Base-by-base conservation (phyloP, 2,888 invertebrate species). In the Ophion ventricosus region DNA sequence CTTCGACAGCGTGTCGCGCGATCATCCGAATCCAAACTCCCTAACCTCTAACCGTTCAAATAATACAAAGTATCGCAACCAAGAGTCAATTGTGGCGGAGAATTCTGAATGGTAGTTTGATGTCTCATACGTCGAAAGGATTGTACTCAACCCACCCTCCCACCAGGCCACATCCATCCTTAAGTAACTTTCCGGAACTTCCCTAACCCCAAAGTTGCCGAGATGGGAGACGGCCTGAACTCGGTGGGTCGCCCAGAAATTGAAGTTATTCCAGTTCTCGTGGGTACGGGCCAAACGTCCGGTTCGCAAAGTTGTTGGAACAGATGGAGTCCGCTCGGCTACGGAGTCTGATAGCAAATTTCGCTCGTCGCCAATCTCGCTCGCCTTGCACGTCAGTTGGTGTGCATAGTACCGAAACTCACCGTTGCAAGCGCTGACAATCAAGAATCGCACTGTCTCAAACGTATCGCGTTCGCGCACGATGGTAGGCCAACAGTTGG, bases 231-330 rank as follows among this genome's bases (percentile, higher is more conserved):
- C 40, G 59, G 10, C 61, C 25, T 17, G 59, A 40, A 73, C 61
- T 61, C n/a, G 43, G 5, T 8, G 23, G 61, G 43, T 43, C 3
- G 43, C 25, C 25, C 59, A 25, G 43, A 49, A 49, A 63, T 49
- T 57, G 49, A 49, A 74, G 63, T 63, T 74, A 63, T 74, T 43
- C 26, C 35, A 49, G 35, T 67, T 43, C 66, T 63, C 11, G 43
- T 25, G 74, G 29, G 43, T 63, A n/a, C 35, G 40, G 49, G 26
- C 43, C 49, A 49, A 63, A 63, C 63, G 29, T 74, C 74, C 74
- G 74, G 74, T 74, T 10, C 2, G n/a, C 49, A 25, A 74, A 74
- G 26, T 74, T 63, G 14, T 25, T 63, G 49, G 63, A 63, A 63
- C 54, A 63, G 61, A 74, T 74, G 61, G 59, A 73, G 29, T 59